Evolutionary conservation across 2,888 invertebrate species (phyloP).

Genomic region (Troides aeacus): DNA sequence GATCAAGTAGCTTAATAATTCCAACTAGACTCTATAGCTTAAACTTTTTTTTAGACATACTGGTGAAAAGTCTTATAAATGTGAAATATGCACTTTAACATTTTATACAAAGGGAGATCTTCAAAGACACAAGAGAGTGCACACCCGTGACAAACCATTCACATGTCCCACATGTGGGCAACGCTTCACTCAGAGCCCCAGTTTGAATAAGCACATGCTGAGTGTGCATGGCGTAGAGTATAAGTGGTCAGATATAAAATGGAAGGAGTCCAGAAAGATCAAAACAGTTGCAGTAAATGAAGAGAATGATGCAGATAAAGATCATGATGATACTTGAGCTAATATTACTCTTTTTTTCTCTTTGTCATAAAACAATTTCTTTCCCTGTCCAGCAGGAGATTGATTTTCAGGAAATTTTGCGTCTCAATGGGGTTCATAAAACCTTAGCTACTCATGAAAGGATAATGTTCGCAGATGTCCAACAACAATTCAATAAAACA

Average conservation of each 20-base stretch:
- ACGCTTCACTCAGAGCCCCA: slow-evolving; percentile 65
- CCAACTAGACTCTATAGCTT: neutral
- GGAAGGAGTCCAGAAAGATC: slow-evolving; percentile 33
- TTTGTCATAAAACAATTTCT: too few species aligned
- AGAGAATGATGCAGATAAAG: slow-evolving; percentile 20
- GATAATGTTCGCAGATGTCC: too few species aligned
- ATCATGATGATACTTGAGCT: neutral
- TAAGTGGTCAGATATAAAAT: slow-evolving; percentile 60
- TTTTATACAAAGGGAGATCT: slow-evolving; percentile 66
- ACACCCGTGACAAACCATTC: slow-evolving; percentile 68
- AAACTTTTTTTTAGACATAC: slow-evolving; percentile 48
- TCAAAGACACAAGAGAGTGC: slow-evolving; percentile 61
- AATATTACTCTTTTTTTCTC: too few species aligned
- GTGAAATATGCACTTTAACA: slow-evolving; percentile 55
- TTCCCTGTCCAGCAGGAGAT: too few species aligned
- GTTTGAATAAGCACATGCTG: slow-evolving; percentile 72
- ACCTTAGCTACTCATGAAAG: too few species aligned
- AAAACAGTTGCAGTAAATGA: slow-evolving; percentile 36
- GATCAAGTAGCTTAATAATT: neutral
- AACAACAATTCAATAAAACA: slow-evolving; percentile 14
- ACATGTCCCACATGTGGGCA: slow-evolving; percentile 64
- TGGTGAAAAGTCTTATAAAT: slow-evolving; percentile 65
- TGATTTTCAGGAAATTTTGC: too few species aligned
- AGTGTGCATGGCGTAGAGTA: slow-evolving; percentile 63
- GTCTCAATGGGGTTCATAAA: too few species aligned